Evolutionary conservation across 2,888 invertebrate species (phyloP), one percentile per base, ranked within the genome.

Genomic region (Xestobium rufovillosum): DNA sequence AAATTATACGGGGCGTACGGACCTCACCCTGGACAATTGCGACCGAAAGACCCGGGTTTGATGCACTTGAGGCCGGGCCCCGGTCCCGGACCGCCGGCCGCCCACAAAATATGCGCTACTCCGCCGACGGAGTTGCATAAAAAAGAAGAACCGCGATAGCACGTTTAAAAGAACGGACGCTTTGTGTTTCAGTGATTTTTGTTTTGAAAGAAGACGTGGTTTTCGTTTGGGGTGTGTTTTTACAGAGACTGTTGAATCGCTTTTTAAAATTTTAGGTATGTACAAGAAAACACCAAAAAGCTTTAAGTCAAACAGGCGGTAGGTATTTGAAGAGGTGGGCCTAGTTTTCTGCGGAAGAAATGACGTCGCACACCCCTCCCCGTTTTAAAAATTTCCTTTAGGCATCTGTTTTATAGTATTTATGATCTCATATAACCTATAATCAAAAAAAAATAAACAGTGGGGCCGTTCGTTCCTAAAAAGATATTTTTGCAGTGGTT

Each of bases 1-100:
- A 86, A 85, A 65, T 75, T 85, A 56, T 75, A 80, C 57, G 77
- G 74, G 49, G 77, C 81, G 44, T 84, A 83, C 65, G 50, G 48
- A n/a, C 38, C 56, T 43, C 51, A 53, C 36, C 48, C 51, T 30
- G 58, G 61, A 57, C 69, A 75, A 51, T 63, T 68, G 42, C 59
- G 72, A 32, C 56, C 59, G 12, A 72, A 72, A 54, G 73, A 73
- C 45, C 71, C 72, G 2, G 67, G 67, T 17, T 58, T 76, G 48
- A 68, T 76, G 51, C 74, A 72, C 51, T 64, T 73, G 59, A 67
- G 71, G 49, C 67, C 70, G 30, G 67, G 68, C 19, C 67, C 70
- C 3, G 70, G 70, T 1, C 71, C 71, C 2, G 68, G 70, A 2
- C 70, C 70, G 1, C 68, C 69, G 26, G 66, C 67, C 37, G 65